Evolutionary conservation across 2,113 vertebrate species (phyloP), one percentile per base, ranked within the genome.

Genomic region (Lepisosteus osseus): DNA sequence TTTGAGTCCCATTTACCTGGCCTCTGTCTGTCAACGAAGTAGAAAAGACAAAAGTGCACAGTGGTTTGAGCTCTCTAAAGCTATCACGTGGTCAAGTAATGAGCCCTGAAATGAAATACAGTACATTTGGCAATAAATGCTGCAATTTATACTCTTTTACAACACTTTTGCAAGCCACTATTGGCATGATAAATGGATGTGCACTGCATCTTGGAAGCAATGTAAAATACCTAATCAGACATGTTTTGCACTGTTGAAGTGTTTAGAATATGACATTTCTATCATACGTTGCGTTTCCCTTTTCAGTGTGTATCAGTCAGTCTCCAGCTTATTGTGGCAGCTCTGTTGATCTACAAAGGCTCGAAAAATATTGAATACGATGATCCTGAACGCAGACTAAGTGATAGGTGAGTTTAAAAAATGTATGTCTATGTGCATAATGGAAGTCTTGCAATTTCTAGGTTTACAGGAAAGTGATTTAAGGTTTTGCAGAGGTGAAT

Each of bases 31-130:
- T 67, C 69, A 57, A 56, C 59, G 74, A 70, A 45, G 51, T 62
- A 43, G 29, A 68, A 75, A 75, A 73, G 68, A 54, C 56, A 73
- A 80, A 78, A 74, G 74, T 73, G 72, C 75, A 72, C 69, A 8
- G 59, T 44, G 40, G 67, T 3, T 43, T 68, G 44, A 68, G 76
- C 71, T 76, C 64, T 11, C 55, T 43, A 68, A 68, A 74, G 80
- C 69, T 72, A 70, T 42, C 45, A 64, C 47, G 47, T 51, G 47
- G 47, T 70, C 70, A 72, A 67, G 71, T 79, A 79, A 79, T 77
- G 80, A 77, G 70, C 73, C 78, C 72, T 82, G 77, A 82, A 79
- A 79, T 82, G 69, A 77, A 82, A 80, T 73, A 73, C 76, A 78
- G 71, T 79, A 68, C 72, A 76, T 74, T 77, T 76, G 64, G 76